Evolutionary conservation across 2,888 invertebrate genomes (phyloP).

Genomic region (Tricholauxania praeusta): DNA sequence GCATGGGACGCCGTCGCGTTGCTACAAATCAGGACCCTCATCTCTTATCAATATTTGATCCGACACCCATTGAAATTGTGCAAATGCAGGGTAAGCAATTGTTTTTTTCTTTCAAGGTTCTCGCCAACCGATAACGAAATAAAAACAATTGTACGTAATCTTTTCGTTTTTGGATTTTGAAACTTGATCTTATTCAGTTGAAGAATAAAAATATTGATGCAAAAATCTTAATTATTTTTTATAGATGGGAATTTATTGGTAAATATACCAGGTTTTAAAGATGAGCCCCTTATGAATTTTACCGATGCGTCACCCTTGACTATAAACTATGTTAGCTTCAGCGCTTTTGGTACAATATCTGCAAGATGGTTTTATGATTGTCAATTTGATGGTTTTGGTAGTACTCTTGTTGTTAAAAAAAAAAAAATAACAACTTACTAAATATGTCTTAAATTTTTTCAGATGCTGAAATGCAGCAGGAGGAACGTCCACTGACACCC

Average conservation of each 20-base stretch:
- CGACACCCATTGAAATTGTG: slow-evolving; percentile 76
- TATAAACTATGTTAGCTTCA: slow-evolving; percentile 77
- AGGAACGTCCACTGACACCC: slow-evolving; percentile 63
- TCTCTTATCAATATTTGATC: slow-evolving; percentile 74
- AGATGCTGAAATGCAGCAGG: slow-evolving; percentile 58
- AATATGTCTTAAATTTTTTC: background rate
- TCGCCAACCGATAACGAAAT: background rate
- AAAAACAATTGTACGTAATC: background rate
- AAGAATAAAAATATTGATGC: slow-evolving; percentile 7
- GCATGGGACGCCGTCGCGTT: slow-evolving; percentile 72
- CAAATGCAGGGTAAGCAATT: slow-evolving; percentile 66
- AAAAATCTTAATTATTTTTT: slow-evolving; percentile 22
- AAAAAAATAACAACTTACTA: background rate
- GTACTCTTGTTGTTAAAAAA: slow-evolving; percentile 28
- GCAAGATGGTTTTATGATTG: slow-evolving; percentile 80
- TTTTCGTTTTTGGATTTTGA: background rate
- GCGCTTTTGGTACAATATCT: slow-evolving; percentile 75
- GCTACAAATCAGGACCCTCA: slow-evolving; percentile 71
- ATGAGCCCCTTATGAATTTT: slow-evolving; percentile 73
- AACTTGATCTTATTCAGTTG: background rate
- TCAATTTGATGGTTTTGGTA: slow-evolving; percentile 59
- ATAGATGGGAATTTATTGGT: slow-evolving; percentile 75
- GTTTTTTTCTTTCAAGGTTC: background rate
- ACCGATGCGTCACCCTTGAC: slow-evolving; percentile 73
- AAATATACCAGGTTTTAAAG: slow-evolving; percentile 73